Base-by-base conservation (phyloP, 2,888 invertebrate species). In the Dynastes tityus region DNA sequence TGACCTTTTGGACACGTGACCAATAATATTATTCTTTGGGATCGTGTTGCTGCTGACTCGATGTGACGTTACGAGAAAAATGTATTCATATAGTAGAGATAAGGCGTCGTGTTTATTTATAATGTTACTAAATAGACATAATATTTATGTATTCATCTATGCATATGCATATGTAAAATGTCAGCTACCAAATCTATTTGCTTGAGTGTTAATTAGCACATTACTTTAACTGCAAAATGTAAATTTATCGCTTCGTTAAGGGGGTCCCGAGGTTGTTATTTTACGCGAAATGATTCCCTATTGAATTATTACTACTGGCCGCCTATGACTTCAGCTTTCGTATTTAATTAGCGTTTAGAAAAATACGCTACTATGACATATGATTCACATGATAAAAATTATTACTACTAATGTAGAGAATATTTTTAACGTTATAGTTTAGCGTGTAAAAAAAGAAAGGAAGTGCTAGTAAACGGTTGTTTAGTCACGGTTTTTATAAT, bases 1-100 rank as follows among this genome's bases (percentile, higher is more conserved):
- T 78, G 78, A 78, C 78, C 78, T 78, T 78, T 78, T 27, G 37
- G 71, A 78, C 77, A 78, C 77, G 71, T 78, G 77, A 78, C 77
- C 63, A 78, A 71, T 37, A 71, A 70, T 67, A 65, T 76, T 76
- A 45, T 75, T 68, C 45, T 58, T 13, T 16, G 40, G 37, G 32
- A 22, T 53, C 29, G 75, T 40, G 22, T 70, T 51, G 29, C 53
- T 37, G 58, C 40, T 55, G 55, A 55, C 27, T 29, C 22, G 73
- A 16, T 73, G 37, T 70, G 70, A 51, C 13, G 51, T 32, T 70
- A 70, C 13, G 53, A 53, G 70, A 45, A 65, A 65, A 70, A 45
- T 67, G 40, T 67, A 45, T 45, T 13, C 49, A 70, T 70, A 11
- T 29, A 70, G 9, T 3, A 27, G 40, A 73, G 58, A 73, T 73